Evolutionary conservation across 2,797 vertebrate species (phyloP).

Genomic region (Loris lydekkerianus): DNA sequence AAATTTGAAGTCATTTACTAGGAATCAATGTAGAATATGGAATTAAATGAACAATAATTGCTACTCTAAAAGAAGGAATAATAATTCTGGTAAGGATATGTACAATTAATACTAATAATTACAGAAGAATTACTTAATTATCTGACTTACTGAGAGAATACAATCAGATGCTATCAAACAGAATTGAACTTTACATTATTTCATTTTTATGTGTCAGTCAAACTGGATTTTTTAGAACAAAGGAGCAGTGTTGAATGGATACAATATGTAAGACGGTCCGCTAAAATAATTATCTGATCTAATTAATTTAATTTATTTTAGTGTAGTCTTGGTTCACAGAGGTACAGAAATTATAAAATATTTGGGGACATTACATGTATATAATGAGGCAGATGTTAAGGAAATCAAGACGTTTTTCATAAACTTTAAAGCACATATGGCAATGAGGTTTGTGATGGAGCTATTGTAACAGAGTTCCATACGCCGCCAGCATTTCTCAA

Average conservation of each 20-base stretch:
- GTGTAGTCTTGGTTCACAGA: constrained; percentile 40
- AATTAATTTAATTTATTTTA: constrained; percentile 78
- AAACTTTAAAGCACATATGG: constrained; percentile 37
- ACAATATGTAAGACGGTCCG: constrained; percentile 46
- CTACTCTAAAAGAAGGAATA: constrained; percentile 64
- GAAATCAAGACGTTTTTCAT: constrained; percentile 21
- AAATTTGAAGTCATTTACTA: constrained; percentile 66
- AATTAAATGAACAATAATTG: constrained; percentile 79
- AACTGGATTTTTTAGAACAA: constrained; percentile 65
- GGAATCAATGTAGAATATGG: constrained; percentile 57
- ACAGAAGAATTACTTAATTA: constrained; percentile 80
- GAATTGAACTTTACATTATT: constrained; percentile 73
- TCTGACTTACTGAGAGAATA: constrained; percentile 73
- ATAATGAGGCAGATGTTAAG: constrained; percentile 20
- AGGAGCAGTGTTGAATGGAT: constrained; percentile 62
- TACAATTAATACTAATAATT: constrained; percentile 84
- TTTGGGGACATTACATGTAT: not conserved
- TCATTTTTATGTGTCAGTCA: constrained; percentile 59
- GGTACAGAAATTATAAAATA: constrained; percentile 40
- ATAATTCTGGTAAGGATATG: constrained; percentile 74
- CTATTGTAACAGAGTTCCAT: not conserved
- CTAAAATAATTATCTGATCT: constrained; percentile 64
- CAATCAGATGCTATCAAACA: constrained; percentile 69
- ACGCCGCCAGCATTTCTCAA: not conserved
- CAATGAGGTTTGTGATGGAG: not conserved